Evolutionary conservation across 2,797 vertebrate species (phyloP).

Genomic region (Spinus pinus): DNA sequence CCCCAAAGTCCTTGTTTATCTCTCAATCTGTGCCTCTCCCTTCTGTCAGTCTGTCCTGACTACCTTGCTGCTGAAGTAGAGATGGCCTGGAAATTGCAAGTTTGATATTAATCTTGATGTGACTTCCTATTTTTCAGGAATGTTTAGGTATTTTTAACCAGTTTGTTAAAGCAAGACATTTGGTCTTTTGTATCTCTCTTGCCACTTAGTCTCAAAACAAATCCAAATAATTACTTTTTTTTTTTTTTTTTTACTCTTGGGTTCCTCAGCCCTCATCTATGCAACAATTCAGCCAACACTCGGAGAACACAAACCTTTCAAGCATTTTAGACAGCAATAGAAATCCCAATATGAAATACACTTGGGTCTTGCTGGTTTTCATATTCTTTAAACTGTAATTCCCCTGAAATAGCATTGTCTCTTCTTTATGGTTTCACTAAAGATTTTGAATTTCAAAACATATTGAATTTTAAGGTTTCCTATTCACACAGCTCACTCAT

Average conservation of each 20-base stretch:
- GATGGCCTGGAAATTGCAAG: background rate
- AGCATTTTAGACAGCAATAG: background rate
- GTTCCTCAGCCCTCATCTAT: background rate
- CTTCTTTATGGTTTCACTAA: background rate
- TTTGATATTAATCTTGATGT: background rate
- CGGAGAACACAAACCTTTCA: background rate
- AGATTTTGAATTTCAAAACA: conserved; percentile 3
- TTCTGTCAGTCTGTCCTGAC: background rate
- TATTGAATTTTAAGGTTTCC: background rate
- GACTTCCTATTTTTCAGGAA: background rate
- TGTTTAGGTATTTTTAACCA: background rate
- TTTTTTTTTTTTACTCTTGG: background rate
- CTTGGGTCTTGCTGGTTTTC: background rate
- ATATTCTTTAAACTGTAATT: background rate
- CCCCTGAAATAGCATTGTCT: background rate
- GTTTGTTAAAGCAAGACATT: background rate
- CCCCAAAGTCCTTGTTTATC: background rate
- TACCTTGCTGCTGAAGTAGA: background rate
- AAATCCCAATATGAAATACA: background rate
- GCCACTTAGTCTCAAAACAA: background rate
- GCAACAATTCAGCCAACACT: background rate
- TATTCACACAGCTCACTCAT: background rate
- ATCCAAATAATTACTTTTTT: background rate
- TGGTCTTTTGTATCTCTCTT: background rate
- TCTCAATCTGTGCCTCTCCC: background rate